phyloP scores from a whole-genome alignment of 1,140 invertebrate genomes.

The Formica exsecta region DNA sequence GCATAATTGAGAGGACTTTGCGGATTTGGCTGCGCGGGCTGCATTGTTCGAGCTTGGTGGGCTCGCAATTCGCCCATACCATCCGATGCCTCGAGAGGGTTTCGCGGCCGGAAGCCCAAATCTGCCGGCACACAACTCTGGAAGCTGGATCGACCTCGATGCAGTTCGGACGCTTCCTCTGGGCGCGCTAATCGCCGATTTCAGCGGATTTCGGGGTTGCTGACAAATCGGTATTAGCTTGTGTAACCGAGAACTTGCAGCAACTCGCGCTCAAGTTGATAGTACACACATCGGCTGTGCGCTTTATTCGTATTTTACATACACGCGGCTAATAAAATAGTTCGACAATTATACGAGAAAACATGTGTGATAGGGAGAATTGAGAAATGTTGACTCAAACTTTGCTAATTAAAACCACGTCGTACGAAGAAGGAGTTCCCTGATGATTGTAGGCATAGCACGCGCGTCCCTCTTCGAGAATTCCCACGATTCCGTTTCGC shows the following conservation, averaged over 20 bases:
- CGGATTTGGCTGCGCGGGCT: conserved; percentile 58
- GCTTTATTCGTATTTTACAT: conserved; percentile 29
- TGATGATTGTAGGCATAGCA: conserved; percentile 37
- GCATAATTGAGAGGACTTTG: conserved; percentile 81
- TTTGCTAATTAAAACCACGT: conserved; percentile 44
- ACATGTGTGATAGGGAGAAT: no score
- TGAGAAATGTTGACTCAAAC: conserved; percentile 49
- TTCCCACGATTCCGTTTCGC: conserved; percentile 66
- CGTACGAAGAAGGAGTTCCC: neutral
- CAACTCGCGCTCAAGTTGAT: conserved; percentile 12
- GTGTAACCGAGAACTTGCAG: conserved; percentile 65
- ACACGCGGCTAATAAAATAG: neutral
- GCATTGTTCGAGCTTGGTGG: conserved; percentile 71
- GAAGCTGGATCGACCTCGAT: conserved; percentile 70
- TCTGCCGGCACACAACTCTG: conserved; percentile 66
- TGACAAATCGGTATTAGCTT: conserved; percentile 75
- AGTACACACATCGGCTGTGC: conserved; percentile 22
- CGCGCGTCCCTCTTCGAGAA: conserved; percentile 50
- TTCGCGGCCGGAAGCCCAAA: conserved; percentile 69
- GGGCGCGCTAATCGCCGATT: conserved; percentile 72
- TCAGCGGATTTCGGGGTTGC: conserved; percentile 72
- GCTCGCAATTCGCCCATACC: conserved; percentile 66
- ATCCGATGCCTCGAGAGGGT: conserved; percentile 71
- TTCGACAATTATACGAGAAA: neutral
- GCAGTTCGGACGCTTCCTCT: conserved; percentile 66